Percentiles rank a stretch among this genome's conserved stretches.
phyloP scores from a whole-genome alignment of 1,140 invertebrate genomes.

The Philopotamus ludificatus region DNA sequence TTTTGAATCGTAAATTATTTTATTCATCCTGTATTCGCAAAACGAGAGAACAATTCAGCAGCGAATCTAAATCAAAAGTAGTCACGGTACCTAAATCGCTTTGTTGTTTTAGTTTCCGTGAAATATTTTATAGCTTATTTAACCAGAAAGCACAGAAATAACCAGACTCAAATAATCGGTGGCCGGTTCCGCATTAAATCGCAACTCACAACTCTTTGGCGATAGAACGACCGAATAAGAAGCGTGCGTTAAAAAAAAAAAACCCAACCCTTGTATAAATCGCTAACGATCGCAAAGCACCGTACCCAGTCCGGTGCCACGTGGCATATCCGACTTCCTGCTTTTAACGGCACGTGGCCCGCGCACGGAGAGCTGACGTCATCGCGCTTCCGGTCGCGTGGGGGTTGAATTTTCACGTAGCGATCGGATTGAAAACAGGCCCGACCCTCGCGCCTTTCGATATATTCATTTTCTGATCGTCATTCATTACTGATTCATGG shows the following conservation, averaged over 20 bases:
- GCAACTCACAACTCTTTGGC: neutral
- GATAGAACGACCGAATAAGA: neutral
- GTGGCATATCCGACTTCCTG: conserved; percentile 38
- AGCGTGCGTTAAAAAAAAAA: neutral
- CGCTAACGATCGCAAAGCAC: conserved; percentile 18
- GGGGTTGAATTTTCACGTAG: conserved; percentile 14
- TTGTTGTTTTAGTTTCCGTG: conserved; percentile 30
- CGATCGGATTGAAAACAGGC: too few relatives aligned
- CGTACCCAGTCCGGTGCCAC: conserved; percentile 35
- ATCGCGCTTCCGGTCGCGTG: conserved; percentile 39
- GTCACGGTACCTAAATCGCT: conserved; percentile 19
- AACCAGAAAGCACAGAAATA: conserved; percentile 15
- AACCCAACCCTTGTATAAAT: conserved; percentile 23
- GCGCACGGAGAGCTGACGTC: conserved; percentile 25
- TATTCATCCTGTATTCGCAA: too few relatives aligned
- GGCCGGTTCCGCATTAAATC: neutral
- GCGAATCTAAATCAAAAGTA: conserved; percentile 31
- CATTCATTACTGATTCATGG: neutral
- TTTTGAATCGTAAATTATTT: too few relatives aligned
- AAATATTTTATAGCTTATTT: conserved; percentile 24
- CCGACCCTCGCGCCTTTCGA: neutral
- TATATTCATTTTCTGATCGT: neutral
- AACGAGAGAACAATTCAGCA: too few relatives aligned
- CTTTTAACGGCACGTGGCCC: conserved; percentile 38
- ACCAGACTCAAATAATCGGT: conserved; percentile 5